These are phyloP conservation scores for Mus spretus DNA, from an alignment of 2,797 vertebrate species.

Conservation along the genomic window DNA sequence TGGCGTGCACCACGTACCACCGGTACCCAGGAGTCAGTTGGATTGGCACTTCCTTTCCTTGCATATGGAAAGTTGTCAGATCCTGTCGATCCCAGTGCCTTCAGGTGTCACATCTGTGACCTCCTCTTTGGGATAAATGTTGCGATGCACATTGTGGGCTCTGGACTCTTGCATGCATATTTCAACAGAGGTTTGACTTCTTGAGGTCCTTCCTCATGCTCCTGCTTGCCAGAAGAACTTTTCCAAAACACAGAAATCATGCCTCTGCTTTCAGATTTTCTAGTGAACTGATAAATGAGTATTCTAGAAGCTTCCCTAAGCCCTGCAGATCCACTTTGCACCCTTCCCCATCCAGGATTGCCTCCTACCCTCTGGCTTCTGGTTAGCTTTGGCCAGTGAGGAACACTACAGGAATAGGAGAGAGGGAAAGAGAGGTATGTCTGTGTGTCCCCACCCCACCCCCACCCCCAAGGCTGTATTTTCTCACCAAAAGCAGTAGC, in stretches of 20 bases:
- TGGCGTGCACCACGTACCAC: neutral
- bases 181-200: neutral
- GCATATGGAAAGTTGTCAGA: neutral
- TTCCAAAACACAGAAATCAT: slow-evolving; percentile 46
- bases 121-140: neutral
- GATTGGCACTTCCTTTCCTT: neutral
- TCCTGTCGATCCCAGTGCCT: neutral
- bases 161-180: neutral
- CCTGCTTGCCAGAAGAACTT: slow-evolving; percentile 43
- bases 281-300: neutral
- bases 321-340: neutral
- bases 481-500: neutral
- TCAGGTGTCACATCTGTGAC: neutral
- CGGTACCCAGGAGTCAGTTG: fast-evolving
- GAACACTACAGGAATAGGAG: neutral
- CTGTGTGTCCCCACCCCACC: too few relatives aligned
- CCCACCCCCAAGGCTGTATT: neutral
- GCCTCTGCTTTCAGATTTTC: slow-evolving; percentile 11
- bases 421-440: neutral
- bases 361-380: neutral
- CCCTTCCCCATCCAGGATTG: neutral
- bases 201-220: neutral
- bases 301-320: neutral
- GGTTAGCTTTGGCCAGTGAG: neutral
- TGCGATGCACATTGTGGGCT: neutral